phyloP scores from a whole-genome alignment of 2,113 vertebrate species.

The Enhydra lutris region DNA sequence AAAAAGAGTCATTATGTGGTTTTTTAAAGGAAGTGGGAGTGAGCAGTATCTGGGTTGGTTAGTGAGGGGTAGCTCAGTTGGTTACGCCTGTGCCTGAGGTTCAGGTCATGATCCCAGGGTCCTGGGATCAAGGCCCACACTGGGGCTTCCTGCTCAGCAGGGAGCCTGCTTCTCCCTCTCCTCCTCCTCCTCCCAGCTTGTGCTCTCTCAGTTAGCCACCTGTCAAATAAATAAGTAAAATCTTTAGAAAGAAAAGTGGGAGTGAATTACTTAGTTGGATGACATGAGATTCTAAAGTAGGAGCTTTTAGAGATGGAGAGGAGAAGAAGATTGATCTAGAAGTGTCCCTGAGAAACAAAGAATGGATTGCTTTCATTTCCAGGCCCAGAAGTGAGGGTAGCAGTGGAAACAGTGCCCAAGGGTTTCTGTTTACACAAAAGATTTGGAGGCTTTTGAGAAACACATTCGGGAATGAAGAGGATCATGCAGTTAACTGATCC shows the following conservation, averaged over 20 bases:
- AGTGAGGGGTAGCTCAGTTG: too few species aligned
- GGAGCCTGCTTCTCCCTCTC: too few species aligned
- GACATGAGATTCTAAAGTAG: not conserved
- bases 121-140: too few species aligned
- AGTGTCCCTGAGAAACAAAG: not conserved
- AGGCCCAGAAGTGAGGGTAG: not conserved
- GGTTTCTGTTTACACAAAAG: not conserved
- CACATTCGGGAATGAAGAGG: not conserved
- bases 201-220: too few species aligned
- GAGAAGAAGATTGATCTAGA: not conserved
- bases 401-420: not conserved
- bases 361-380: not conserved
- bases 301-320: not conserved
- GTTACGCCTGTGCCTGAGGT: too few species aligned
- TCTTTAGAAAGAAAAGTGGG: too few species aligned
- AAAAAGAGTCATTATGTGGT: not conserved
- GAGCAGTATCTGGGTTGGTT: too few species aligned
- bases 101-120: too few species aligned
- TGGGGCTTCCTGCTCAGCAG: too few species aligned
- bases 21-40: not conserved
- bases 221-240: too few species aligned
- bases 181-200: too few species aligned
- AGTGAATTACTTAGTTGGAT: not conserved
- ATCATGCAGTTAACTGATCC: not conserved
- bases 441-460: not conserved